Evolutionary conservation across 2,888 invertebrate genomes (phyloP).

Genomic region (Crioceris asparagi): DNA sequence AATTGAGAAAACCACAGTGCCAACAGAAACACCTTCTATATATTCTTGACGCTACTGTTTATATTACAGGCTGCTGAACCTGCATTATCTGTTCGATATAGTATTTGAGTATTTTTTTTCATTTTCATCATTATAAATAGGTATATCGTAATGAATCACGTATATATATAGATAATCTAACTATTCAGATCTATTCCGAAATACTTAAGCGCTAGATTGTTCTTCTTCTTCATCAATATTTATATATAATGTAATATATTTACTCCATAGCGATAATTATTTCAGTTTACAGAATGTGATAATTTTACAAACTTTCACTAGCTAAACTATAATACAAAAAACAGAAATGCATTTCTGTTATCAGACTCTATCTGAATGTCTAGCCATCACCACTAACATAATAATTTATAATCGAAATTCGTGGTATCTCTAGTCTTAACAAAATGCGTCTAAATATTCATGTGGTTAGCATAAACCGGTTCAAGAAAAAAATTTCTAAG

Average conservation of each 20-base stretch:
- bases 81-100: constrained; percentile 30
- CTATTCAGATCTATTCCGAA: constrained; percentile 32
- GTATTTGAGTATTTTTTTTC: constrained; percentile 29
- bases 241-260: constrained; percentile 18
- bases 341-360: no score
- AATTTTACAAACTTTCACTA: constrained; percentile 19
- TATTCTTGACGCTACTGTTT: constrained; percentile 32
- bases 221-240: constrained; percentile 8
- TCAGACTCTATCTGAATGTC: no score
- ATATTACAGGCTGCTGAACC: constrained; percentile 28
- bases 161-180: constrained; percentile 29
- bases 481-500: no score
- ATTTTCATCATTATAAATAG: constrained; percentile 27
- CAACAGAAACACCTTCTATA: constrained; percentile 29
- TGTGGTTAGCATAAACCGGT: no score
- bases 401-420: no score
- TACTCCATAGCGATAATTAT: constrained; percentile 19
- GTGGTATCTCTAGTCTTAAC: no score
- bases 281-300: no score
- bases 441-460: no score
- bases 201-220: constrained; percentile 30
- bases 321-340: constrained; percentile 22
- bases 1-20: constrained; percentile 25
- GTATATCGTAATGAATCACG: constrained; percentile 18
- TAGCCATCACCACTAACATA: no score